These are phyloP conservation scores for Malurus cyaneus DNA, from an alignment of 2,113 vertebrate genomes.

Conservation along the genomic window DNA sequence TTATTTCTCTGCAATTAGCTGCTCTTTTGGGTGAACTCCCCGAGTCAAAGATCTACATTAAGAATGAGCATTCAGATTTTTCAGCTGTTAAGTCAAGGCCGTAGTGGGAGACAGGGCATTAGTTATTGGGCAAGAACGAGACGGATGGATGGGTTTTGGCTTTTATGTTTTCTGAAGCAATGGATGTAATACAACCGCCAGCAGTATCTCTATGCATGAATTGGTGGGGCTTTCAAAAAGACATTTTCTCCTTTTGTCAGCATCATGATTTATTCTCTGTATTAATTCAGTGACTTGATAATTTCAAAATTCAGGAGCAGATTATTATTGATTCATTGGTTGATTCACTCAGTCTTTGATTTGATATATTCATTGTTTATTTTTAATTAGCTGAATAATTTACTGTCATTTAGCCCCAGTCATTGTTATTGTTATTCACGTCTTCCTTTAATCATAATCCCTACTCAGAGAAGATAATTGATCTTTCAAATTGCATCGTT, in stretches of 20 bases:
- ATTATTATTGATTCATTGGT: background rate
- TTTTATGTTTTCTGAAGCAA: background rate
- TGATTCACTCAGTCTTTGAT: background rate
- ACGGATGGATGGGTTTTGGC: background rate
- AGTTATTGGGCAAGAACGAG: background rate
- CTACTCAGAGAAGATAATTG: background rate
- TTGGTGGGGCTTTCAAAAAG: background rate
- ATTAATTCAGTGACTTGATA: background rate
- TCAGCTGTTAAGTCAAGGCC: background rate
- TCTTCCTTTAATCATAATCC: conserved; percentile 10
- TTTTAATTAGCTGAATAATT: conserved; percentile 25
- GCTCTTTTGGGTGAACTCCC: background rate
- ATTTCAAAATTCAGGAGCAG: conserved; percentile 1
- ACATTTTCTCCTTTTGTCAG: background rate
- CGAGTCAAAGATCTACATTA: background rate
- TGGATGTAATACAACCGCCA: background rate
- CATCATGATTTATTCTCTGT: background rate
- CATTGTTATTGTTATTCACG: background rate
- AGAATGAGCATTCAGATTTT: background rate
- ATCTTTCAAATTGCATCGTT: background rate
- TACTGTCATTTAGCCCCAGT: background rate
- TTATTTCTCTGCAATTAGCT: background rate
- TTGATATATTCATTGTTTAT: conserved; percentile 18
- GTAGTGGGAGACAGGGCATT: background rate
- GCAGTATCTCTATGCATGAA: background rate